phyloP scores from a whole-genome alignment of 2,113 vertebrate species.

The Grus americana region DNA sequence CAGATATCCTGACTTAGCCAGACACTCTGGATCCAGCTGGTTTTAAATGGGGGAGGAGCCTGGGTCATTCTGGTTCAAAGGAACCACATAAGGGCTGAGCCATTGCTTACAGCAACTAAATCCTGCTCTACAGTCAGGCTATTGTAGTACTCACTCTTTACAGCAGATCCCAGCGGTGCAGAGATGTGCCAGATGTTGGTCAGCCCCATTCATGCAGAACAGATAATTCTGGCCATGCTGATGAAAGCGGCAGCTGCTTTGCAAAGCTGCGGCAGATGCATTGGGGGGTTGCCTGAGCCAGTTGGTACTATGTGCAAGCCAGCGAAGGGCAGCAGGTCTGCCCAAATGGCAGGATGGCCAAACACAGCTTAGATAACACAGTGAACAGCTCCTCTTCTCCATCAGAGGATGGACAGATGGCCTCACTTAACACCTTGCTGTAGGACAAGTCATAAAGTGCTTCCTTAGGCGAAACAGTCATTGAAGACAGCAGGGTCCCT shows the following conservation, averaged over 20 bases:
- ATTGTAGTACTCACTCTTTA: neutral
- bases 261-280: neutral
- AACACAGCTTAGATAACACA: neutral
- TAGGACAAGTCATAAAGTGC: neutral
- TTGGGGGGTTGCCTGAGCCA: neutral
- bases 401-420: neutral
- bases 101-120: neutral
- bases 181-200: neutral
- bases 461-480: neutral
- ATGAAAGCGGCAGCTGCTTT: neutral
- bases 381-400: neutral
- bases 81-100: neutral
- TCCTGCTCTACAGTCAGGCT: neutral
- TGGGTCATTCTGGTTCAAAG: neutral
- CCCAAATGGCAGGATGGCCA: neutral
- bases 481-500: neutral
- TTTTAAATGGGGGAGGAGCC: neutral
- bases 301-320: neutral
- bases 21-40: neutral
- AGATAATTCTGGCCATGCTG: neutral
- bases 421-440: neutral
- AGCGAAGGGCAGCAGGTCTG: neutral
- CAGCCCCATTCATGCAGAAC: neutral
- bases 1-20: accelerated
- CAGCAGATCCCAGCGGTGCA: neutral